Evolutionary conservation across 35 echinoderm and acorn worm genomes (phyloP), one percentile per base, ranked within the genome.

Genomic region (Apostichopus japonicus): DNA sequence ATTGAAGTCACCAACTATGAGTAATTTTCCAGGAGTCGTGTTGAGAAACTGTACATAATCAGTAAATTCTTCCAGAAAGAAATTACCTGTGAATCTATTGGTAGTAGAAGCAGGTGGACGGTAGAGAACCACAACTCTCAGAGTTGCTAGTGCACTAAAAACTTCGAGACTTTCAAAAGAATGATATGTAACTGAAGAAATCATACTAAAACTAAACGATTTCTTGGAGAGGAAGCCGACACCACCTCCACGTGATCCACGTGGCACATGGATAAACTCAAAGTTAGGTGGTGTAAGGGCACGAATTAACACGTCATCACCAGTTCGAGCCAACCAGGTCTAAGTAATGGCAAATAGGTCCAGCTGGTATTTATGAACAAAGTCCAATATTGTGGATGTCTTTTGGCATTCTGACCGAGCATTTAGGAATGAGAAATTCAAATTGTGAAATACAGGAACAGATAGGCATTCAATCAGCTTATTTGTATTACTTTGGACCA

Each of bases 1-100:
- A 82, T 82, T 82, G n/a, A 87, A 56, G 56, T 88, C 58, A 88
- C 86, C 86, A 65, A 67, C 23, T 23, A 63, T 65, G 21, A 88
- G 13, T 16, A 88, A 21, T 5, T 19, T 61, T 87, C 54, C 53
- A 59, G 55, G n/a, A 59, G 83, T 4, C 14, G 83, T 86, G 83
- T 86, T 86, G 15, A 86, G 58, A 24, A n/a, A 58, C 11, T 86
- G 83, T 10, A 54, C 58, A 23, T 86, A 86, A 13, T 86, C 58
- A n/a, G 5, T 19, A 86, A 86, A 86, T 21, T 86, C 83, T 5
- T 63, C 55, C 19, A 86, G 21, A 23, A 86, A 86, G 10, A 14
- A 54, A 86, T 63, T 86, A 23, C 62, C 17, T 86, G 83, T n/a
- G 8, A 59, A 63, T 56, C 13, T 86, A 86, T 86, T 86, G 54